Percentiles rank a stretch among this genome's conserved stretches.
Conservation (phyloP, 2,113 vertebrate genomes). For the Odobenus rosmarus region DNA sequence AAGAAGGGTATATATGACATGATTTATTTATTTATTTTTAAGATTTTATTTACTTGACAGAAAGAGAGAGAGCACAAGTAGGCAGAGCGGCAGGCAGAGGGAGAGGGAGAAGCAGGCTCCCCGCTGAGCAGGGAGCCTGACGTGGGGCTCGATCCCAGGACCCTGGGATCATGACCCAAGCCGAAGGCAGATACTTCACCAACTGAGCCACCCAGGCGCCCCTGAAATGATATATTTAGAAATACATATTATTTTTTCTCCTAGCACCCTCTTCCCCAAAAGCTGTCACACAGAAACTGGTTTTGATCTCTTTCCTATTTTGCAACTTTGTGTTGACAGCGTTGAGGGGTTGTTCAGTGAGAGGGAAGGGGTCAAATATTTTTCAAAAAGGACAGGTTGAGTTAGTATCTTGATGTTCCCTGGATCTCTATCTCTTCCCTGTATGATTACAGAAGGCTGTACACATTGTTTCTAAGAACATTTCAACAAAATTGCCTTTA, state of each 20-base stretch:
- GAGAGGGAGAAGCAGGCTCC: too few species aligned
- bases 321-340: neutral
- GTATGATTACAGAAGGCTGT: slow-evolving; percentile 23
- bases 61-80: too few species aligned
- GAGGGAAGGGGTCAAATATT: slow-evolving; percentile 29
- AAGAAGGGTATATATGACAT: neutral
- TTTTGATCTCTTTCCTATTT: slow-evolving; percentile 3
- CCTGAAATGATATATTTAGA: neutral
- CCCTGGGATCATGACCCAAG: too few species aligned
- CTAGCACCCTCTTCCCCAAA: neutral
- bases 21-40: neutral
- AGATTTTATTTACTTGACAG: too few species aligned
- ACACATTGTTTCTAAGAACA: slow-evolving; percentile 64
- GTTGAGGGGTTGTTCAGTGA: neutral
- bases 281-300: neutral
- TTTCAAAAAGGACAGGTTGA: slow-evolving; percentile 23
- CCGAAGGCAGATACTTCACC: too few species aligned
- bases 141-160: too few species aligned
- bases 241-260: neutral
- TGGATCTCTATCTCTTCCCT: neutral
- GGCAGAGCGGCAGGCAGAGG: too few species aligned
- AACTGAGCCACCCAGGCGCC: too few species aligned
- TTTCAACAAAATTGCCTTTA: slow-evolving; percentile 58
- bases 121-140: too few species aligned
- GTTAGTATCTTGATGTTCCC: slow-evolving; percentile 48